Evolutionary conservation across 1,140 invertebrate genomes (phyloP).

Genomic region (Grapholita molesta): DNA sequence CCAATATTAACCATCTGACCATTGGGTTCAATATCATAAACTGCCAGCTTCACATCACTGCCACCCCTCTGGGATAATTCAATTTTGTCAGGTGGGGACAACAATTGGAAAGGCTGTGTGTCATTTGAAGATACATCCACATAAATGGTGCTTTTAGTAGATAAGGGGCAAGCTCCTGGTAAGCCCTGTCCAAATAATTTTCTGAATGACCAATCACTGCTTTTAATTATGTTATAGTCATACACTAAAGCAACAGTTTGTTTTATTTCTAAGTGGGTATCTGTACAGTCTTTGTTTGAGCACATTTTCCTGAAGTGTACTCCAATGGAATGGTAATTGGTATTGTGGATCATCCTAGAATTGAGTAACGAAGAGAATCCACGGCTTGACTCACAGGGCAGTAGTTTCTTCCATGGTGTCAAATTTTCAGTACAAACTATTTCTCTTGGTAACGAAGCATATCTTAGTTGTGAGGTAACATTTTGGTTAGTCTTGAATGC

Average conservation of each 20-base stretch:
- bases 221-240: constrained; percentile 84
- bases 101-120: constrained; percentile 79
- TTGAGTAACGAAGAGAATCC: constrained; percentile 94
- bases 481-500: constrained; percentile 76
- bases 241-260: constrained; percentile 93
- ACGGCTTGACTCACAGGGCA: constrained; percentile 93
- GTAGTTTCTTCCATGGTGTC: constrained; percentile 97
- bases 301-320: constrained; percentile 92
- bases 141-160: constrained; percentile 87
- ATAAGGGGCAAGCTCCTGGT: constrained; percentile 87
- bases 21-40: constrained; percentile 82
- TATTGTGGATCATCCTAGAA: constrained; percentile 94
- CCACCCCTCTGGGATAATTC: constrained; percentile 83
- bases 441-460: constrained; percentile 94
- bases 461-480: constrained; percentile 83
- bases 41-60: constrained; percentile 80
- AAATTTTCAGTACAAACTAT: constrained; percentile 99
- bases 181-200: constrained; percentile 92
- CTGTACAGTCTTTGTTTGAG: constrained; percentile 80
- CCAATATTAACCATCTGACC: constrained; percentile 84
- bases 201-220: constrained; percentile 90
- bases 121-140: constrained; percentile 87
- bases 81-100: constrained; percentile 78
- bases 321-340: constrained; percentile 94
- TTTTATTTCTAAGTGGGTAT: constrained; percentile 85